These are phyloP conservation scores for Mellivora capensis DNA, from an alignment of 2,113 vertebrate genomes.

Conservation along the genomic window DNA sequence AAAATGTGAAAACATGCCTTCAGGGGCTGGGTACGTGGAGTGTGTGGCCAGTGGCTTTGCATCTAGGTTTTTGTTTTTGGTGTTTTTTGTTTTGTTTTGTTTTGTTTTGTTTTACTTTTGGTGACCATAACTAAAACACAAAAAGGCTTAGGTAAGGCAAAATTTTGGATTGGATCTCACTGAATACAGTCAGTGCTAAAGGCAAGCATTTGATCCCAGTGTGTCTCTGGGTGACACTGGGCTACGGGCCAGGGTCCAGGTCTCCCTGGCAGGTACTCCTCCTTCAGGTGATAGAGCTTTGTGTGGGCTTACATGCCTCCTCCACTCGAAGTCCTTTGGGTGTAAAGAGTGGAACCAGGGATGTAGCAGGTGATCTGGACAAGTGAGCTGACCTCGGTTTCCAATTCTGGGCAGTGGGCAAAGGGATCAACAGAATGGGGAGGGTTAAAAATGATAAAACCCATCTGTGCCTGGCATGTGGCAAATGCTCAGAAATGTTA, in stretches of 20 bases:
- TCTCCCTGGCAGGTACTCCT: too few species aligned
- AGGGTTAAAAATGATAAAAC: background rate
- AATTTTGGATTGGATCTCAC: background rate
- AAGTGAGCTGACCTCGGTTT: background rate
- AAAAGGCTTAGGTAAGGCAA: background rate
- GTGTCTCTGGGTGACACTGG: rapidly evolving
- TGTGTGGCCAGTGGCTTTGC: background rate
- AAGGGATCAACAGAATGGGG: background rate
- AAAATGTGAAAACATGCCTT: background rate
- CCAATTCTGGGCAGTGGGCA: background rate
- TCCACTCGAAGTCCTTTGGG: background rate
- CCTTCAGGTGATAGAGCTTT: background rate
- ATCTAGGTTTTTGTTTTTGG: background rate
- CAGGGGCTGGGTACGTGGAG: background rate
- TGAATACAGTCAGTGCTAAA: background rate
- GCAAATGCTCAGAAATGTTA: background rate
- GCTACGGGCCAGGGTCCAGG: too few species aligned
- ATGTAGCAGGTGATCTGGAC: background rate
- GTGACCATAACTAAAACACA: background rate
- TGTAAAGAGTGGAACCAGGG: background rate
- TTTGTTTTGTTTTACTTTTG: background rate
- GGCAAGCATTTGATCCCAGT: background rate
- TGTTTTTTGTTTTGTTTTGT: background rate
- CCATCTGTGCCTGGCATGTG: background rate
- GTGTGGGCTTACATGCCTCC: rapidly evolving